Evolutionary conservation across 2,797 vertebrate species (phyloP), one percentile per base, ranked within the genome.

Genomic region (Gymnopithys bicolor): DNA sequence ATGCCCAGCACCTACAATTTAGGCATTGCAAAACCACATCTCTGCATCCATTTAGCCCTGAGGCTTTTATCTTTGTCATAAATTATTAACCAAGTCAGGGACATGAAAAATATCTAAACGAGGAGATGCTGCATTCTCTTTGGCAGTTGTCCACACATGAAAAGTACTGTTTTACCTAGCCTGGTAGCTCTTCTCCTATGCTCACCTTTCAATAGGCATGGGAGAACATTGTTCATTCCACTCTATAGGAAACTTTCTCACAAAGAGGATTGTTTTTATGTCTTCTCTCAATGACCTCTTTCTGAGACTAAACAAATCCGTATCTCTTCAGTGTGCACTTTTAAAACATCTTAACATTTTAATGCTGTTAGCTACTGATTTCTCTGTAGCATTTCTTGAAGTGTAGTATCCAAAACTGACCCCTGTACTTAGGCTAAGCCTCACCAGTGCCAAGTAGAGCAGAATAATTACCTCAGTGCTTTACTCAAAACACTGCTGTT

Each of bases 1-100:
- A 21, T 95, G 95, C 96, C 95, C 95, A 94, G 63, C 56, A 67
- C 88, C 88, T 89, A 94, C 74, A 84, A n/a, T 84, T 95, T 73
- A 84, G 86, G 48, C 84, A 93, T 95, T 96, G 95, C 96, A 96
- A 96, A 95, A 96, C 52, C 85, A 91, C 93, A 93, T 63, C 85
- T 84, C 93, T 82, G 52, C 92, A 96, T 95, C 88, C 80, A 60
- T 90, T 94, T 95, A 96, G 94, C 95, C 93, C 94, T 93, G 94
- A 96, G 49, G 76, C 77, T 73, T 96, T 96, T 95, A 97, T 96
- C 95, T 93, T 82, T 64, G 37, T 82, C 80, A 93, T 2, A 5
- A 96, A 94, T 95, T 90, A 97, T 96, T 97, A 96, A 97, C 95
- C 52, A 56, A 92, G 79, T 75, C 95, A 96, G 92, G 94, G 94